Evolutionary conservation across 2,113 vertebrate genomes (phyloP), one percentile per base, ranked within the genome.

Genomic region (Capra hircus): DNA sequence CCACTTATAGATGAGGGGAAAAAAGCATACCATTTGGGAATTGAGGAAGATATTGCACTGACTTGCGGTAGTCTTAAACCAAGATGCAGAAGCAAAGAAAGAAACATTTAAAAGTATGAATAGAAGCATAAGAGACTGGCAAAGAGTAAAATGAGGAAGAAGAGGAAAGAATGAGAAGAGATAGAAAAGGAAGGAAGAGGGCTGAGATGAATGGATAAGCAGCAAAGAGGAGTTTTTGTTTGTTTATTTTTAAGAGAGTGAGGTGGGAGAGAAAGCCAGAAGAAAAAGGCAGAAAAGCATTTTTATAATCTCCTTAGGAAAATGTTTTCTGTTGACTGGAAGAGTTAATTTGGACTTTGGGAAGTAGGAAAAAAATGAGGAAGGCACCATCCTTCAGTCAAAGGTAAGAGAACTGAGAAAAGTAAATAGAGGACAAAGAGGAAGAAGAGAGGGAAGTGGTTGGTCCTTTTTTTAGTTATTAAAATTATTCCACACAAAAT

Each of bases 371-470:
- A 96, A 91, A 98, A 98, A 98, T 97, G 98, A 90, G 98, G 98
- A 98, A 98, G 98, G 55, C 88, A 83, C 12, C n/a, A 82, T 52
- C 59, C 85, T 64, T 91, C 90, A 74, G 95, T 82, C 50, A 84
- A 97, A 98, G 97, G 98, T 98, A 97, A 90, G 96, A 98, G 98
- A 98, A 98, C 97, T 98, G 98, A 98, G 90, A 98, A 97, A 97
- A 98, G 94, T 93, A 93, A 87, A 96, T 53, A 91, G 62, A 52
- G 43, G 43, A 81, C 85, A 97, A 95, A n/a, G n/a, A 12, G 98
- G 95, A 93, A 98, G 97, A 88, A 91, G 81, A 97, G 52, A 95
- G 52, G 97, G 98, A 98, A 98, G 97, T 96, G 96, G 95, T 92
- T 60, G 52, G 45, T 92, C 93, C 95, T 92, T 96, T 97, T 97